A percentile compares a stretch with the other conserved stretches of the same genome.
These are phyloP conservation scores for Tylochromis polylepis DNA, from an alignment of 2,113 vertebrate species.

Conservation along the genomic window DNA sequence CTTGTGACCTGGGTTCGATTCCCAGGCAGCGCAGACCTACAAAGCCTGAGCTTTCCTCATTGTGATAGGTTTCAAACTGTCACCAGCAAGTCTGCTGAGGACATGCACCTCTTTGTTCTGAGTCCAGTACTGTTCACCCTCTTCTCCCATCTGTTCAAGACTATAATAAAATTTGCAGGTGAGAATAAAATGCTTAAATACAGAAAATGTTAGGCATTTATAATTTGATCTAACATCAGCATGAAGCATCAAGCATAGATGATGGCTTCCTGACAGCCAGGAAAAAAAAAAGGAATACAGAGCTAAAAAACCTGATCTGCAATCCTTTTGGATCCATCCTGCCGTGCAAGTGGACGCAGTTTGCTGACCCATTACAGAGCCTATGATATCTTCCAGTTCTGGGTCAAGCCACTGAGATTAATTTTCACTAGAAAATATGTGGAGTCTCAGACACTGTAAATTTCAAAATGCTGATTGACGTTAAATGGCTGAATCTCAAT, in stretches of 20 bases:
- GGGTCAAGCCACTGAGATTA: accelerated
- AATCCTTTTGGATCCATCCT: background rate
- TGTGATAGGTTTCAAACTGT: background rate
- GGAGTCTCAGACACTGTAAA: background rate
- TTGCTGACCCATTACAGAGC: background rate
- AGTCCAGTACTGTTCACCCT: background rate
- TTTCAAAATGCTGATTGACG: background rate
- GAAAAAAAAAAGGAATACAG: too few relatives aligned
- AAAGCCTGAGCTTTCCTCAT: background rate
- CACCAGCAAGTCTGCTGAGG: background rate
- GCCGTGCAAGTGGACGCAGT: background rate
- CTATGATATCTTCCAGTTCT: accelerated
- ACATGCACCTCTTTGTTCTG: background rate
- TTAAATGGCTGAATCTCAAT: background rate
- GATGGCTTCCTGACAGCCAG: too few relatives aligned
- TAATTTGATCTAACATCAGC: too few relatives aligned
- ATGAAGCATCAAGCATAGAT: too few relatives aligned
- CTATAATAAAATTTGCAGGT: background rate
- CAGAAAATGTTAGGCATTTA: background rate
- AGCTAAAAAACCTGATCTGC: background rate
- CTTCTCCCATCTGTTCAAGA: background rate
- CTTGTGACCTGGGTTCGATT: accelerated
- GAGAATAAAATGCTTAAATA: background rate
- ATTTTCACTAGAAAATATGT: background rate
- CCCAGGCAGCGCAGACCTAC: background rate